These are phyloP conservation scores for Coryphaenoides rupestris DNA, from an alignment of 2,113 vertebrate species.

Conservation along the genomic window DNA sequence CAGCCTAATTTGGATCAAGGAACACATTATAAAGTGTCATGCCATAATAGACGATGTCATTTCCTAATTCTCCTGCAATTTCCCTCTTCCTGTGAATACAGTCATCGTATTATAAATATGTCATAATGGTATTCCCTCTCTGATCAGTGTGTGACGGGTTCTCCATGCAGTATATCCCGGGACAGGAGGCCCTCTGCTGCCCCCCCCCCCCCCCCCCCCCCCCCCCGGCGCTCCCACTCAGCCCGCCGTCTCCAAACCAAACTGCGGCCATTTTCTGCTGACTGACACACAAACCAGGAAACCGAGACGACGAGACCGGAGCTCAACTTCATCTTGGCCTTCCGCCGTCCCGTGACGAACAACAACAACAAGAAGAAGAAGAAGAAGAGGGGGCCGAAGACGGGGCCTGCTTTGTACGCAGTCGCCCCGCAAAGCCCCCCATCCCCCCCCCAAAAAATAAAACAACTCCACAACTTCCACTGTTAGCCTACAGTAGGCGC, in stretches of 20 bases:
- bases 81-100: too few relatives aligned
- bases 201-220: too few relatives aligned
- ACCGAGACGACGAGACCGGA: slow-evolving; percentile 29
- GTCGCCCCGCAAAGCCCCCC: neutral
- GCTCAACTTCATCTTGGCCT: slow-evolving; percentile 69
- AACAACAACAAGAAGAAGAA: too few relatives aligned
- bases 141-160: slow-evolving; percentile 8
- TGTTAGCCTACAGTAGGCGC: slow-evolving; percentile 13
- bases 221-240: slow-evolving; percentile 75
- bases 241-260: slow-evolving; percentile 63
- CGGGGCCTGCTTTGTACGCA: slow-evolving; percentile 16
- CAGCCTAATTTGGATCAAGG: too few relatives aligned
- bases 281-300: slow-evolving; percentile 49
- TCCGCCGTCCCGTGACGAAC: slow-evolving; percentile 36
- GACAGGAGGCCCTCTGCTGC: slow-evolving; percentile 70
- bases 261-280: slow-evolving; percentile 93
- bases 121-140: neutral
- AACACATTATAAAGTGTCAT: too few relatives aligned
- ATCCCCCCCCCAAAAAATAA: slow-evolving; percentile 7
- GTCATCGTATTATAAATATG: too few relatives aligned
- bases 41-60: too few relatives aligned
- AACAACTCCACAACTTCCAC: slow-evolving; percentile 38
- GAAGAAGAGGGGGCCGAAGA: too few relatives aligned
- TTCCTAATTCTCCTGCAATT: too few relatives aligned
- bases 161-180: slow-evolving; percentile 35